Base-by-base conservation (phyloP, 92 coral and sea anemone genomes). In the Parazoanthus swiftii region DNA sequence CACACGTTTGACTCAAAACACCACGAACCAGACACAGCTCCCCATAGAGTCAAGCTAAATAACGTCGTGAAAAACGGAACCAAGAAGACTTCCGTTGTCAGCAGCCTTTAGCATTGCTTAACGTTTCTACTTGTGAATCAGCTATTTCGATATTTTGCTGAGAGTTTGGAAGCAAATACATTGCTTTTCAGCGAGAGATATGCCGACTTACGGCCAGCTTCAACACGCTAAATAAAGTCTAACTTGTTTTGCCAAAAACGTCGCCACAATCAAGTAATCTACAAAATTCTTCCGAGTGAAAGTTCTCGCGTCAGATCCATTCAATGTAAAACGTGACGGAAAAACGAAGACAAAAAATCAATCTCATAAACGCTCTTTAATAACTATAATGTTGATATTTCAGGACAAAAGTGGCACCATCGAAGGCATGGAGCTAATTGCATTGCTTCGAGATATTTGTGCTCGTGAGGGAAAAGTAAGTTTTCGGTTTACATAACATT, bases 351-450 rank as follows among this genome's bases (percentile, higher is more conserved):
- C 35, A 26, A n/a, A 1, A 83, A 63, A 50, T 4, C 43, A 11
- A 67, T 79, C 33, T 43, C 54, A 8, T 42, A 26, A 25, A 74
- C 29, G 2, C 14, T 38, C 1, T 25, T 8, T 48, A 18, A 33
- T 25, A 44, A 58, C 16, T 15, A 29, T 29, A 29, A 35, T 33
- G 3, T 78, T 77, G 44, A 18, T 13, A 46, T 67, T 66, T 59
- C 84, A 90, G 92, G 92, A 90, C 48, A 80, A 80, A 85, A 90
- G 89, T 80, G 89, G 89, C 56, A 81, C 78, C 10, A 90, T 90
- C 23, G 92, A 90, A 71, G 92, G 73, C 35, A 81, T 75, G 26
- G 92, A 90, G 73, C 68, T 90, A 51, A 79, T 56, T 50, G 92
- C 92, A 3, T 80, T 90, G 85, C 89, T 90, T 13, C 82, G 85